Conservation (phyloP, 35 echinoderm and acorn worm genomes). For the Patiria miniata region DNA sequence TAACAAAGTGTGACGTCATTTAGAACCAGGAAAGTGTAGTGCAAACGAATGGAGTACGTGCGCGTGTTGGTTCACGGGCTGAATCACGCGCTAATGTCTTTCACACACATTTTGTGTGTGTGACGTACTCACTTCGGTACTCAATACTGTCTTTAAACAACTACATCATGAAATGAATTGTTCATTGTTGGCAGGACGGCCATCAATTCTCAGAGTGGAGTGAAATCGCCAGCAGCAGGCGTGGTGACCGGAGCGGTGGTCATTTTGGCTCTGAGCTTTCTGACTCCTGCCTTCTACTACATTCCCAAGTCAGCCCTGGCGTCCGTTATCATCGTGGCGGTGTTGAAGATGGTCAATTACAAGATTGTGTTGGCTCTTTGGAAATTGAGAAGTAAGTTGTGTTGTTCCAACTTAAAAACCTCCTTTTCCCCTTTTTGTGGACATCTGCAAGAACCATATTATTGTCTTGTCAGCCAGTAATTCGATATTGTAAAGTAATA, state of each 20-base stretch:
- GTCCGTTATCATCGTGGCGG: constrained; percentile 88
- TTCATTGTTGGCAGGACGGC: constrained; percentile 74
- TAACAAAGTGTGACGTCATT: no score
- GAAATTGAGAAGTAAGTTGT: constrained; percentile 84
- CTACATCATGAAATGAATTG: background rate
- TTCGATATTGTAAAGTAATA: no score
- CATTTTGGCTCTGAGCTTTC: constrained; percentile 56
- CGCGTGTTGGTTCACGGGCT: no score
- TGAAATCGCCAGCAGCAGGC: constrained; percentile 78
- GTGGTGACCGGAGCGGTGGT: constrained; percentile 78
- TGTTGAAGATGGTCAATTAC: constrained; percentile 85
- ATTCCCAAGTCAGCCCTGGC: constrained; percentile 86
- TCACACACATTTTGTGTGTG: no score
- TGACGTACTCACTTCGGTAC: no score
- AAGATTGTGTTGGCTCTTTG: constrained; percentile 72
- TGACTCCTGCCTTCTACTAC: constrained; percentile 77
- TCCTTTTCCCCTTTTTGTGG: background rate
- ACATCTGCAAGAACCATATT: background rate
- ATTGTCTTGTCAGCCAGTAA: background rate
- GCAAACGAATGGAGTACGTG: no score
- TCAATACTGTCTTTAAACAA: no score
- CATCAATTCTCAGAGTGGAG: constrained; percentile 89
- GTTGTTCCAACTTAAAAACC: background rate
- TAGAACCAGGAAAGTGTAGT: no score
- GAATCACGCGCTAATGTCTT: no score